These are phyloP conservation scores for Callithrix jacchus DNA, from an alignment of 2,113 vertebrate species.

Conservation along the genomic window DNA sequence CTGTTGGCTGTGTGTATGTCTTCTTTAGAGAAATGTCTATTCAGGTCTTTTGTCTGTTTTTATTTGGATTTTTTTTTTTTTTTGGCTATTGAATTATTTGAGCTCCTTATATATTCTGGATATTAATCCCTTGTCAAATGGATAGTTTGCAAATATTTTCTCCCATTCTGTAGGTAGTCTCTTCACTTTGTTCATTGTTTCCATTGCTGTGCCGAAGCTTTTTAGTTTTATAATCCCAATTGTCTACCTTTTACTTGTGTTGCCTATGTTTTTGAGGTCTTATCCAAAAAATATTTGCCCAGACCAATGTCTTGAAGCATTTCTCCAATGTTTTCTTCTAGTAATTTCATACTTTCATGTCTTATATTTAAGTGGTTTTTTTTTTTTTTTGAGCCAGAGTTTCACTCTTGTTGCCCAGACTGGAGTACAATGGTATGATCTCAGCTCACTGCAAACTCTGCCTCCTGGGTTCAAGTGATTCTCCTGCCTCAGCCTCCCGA, in stretches of 20 bases:
- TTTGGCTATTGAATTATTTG: neutral
- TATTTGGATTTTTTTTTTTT: neutral
- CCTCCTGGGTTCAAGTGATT: no score
- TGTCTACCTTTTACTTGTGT: neutral
- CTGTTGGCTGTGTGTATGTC: neutral
- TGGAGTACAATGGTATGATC: no score
- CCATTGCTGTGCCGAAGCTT: neutral
- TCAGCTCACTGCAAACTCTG: no score
- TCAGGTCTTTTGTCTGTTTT: neutral
- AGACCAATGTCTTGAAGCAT: neutral
- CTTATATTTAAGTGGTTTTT: neutral
- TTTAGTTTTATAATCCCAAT: neutral
- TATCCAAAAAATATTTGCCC: neutral
- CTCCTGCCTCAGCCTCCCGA: no score
- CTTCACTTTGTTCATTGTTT: neutral
- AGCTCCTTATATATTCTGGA: neutral
- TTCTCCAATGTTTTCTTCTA: neutral
- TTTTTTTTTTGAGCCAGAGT: no score
- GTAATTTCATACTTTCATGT: neutral
- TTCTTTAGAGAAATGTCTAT: neutral
- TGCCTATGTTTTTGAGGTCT: neutral
- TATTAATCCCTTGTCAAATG: neutral
- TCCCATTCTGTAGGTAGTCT: neutral
- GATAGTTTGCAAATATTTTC: neutral
- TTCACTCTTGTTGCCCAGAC: no score